Evolutionary conservation across 2,888 invertebrate genomes (phyloP).

Genomic region (Sericinus montela): DNA sequence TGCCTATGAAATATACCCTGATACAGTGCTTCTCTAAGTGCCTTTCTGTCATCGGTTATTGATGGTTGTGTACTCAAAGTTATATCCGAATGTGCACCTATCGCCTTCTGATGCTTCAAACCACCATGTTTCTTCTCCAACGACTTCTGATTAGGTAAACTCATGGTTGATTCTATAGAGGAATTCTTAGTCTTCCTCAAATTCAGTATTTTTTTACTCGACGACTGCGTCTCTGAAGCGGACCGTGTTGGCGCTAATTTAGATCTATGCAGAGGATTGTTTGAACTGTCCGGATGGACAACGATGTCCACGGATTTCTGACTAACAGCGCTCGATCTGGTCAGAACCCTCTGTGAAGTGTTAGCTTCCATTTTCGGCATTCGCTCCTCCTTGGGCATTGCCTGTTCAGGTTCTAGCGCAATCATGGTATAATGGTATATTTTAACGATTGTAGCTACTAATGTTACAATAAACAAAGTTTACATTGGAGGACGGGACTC

Average conservation of each 20-base stretch:
- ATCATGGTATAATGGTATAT: slow-evolving; percentile 50
- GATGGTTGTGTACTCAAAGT: slow-evolving; percentile 71
- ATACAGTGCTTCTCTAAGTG: slow-evolving; percentile 85
- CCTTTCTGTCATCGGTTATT: slow-evolving; percentile 82
- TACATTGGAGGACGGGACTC: slow-evolving; percentile 73
- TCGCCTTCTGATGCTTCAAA: slow-evolving; percentile 80
- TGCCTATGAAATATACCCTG: slow-evolving; percentile 89
- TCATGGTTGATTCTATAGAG: slow-evolving; percentile 75
- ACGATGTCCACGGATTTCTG: slow-evolving; percentile 80
- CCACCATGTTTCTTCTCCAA: slow-evolving; percentile 76
- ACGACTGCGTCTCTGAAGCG: slow-evolving; percentile 67
- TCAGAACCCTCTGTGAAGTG: slow-evolving; percentile 74
- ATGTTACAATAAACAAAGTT: slow-evolving; percentile 30
- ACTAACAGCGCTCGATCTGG: slow-evolving; percentile 80
- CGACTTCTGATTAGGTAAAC: slow-evolving; percentile 74
- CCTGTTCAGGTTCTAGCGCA: slow-evolving; percentile 66
- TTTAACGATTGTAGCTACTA: slow-evolving; percentile 13
- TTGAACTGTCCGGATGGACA: slow-evolving; percentile 69
- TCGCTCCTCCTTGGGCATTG: slow-evolving; percentile 55
- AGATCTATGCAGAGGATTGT: slow-evolving; percentile 68
- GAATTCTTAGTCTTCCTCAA: slow-evolving; percentile 73
- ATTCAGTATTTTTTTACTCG: slow-evolving; percentile 65
- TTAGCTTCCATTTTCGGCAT: slow-evolving; percentile 57
- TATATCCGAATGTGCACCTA: slow-evolving; percentile 80
- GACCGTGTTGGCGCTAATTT: slow-evolving; percentile 69